Conservation (phyloP, 2,888 invertebrate species). For the Erebia ligea region DNA sequence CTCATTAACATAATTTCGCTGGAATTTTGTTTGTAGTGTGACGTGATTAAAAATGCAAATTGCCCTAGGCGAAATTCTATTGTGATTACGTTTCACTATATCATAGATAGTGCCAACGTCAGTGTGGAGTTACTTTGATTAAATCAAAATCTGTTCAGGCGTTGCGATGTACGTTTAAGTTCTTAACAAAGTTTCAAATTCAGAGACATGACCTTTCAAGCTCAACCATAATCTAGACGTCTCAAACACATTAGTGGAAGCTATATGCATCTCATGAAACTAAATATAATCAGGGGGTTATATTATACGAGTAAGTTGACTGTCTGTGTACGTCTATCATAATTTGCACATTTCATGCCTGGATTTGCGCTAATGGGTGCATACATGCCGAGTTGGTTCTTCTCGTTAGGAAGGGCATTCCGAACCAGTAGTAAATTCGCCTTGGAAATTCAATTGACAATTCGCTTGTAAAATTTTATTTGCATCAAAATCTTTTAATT, state of each 20-base stretch:
- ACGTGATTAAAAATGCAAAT: constrained; percentile 3
- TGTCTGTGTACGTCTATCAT: constrained; percentile 5
- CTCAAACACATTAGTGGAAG: neutral
- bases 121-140: too few relatives aligned
- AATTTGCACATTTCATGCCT: constrained; percentile 4
- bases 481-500: too few relatives aligned
- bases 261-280: neutral
- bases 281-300: neutral
- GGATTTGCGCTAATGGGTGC: neutral
- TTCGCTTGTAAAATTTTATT: too few relatives aligned
- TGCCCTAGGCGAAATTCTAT: neutral
- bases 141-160: too few relatives aligned
- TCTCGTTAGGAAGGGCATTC: too few relatives aligned
- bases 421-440: too few relatives aligned
- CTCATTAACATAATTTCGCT: neutral
- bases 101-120: neutral
- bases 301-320: neutral
- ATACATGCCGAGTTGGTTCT: too few relatives aligned
- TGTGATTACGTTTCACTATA: neutral
- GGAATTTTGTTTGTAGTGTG: neutral
- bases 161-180: too few relatives aligned
- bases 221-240: neutral
- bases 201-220: neutral
- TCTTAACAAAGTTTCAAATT: too few relatives aligned
- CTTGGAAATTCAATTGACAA: too few relatives aligned